phyloP scores from a whole-genome alignment of 2,888 invertebrate genomes.

The Harpalus rubripes region DNA sequence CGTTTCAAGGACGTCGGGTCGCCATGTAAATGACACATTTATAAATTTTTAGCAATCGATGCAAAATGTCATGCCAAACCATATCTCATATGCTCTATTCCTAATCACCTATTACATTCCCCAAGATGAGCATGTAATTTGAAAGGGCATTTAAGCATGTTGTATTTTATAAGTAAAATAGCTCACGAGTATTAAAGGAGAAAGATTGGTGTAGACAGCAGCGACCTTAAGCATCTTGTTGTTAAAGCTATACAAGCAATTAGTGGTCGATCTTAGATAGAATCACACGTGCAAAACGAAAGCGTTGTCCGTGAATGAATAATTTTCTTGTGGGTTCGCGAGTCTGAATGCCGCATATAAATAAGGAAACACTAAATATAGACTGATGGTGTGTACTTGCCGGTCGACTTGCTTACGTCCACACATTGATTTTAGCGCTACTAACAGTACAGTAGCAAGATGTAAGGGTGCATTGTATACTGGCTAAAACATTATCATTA shows the following conservation, averaged over 20 bases:
- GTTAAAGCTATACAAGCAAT: conserved; percentile 48
- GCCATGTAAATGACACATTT: conserved; percentile 56
- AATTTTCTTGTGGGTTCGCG: conserved; percentile 42
- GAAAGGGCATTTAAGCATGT: not conserved
- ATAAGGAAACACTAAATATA: conserved; percentile 65
- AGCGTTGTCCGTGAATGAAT: conserved; percentile 50
- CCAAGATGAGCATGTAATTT: not conserved
- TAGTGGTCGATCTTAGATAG: conserved; percentile 33
- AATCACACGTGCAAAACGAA: conserved; percentile 37
- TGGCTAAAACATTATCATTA: not conserved
- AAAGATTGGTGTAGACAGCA: conserved; percentile 26
- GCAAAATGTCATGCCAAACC: conserved; percentile 32
- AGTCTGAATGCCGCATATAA: conserved; percentile 56
- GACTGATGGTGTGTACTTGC: conserved; percentile 59
- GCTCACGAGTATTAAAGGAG: conserved; percentile 24
- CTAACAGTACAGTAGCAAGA: not conserved
- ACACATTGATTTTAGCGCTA: conserved; percentile 61
- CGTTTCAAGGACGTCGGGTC: conserved; percentile 50
- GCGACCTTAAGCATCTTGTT: conserved; percentile 37
- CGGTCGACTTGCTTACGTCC: conserved; percentile 62
- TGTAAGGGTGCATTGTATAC: conserved; percentile 12
- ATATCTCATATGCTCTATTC: conserved; percentile 15
- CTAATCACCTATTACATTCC: not conserved
- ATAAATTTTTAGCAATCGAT: conserved; percentile 57
- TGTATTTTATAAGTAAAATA: not conserved